Base-by-base conservation (phyloP, 2,888 invertebrate species). In the Pollenia griseotomentosa region DNA sequence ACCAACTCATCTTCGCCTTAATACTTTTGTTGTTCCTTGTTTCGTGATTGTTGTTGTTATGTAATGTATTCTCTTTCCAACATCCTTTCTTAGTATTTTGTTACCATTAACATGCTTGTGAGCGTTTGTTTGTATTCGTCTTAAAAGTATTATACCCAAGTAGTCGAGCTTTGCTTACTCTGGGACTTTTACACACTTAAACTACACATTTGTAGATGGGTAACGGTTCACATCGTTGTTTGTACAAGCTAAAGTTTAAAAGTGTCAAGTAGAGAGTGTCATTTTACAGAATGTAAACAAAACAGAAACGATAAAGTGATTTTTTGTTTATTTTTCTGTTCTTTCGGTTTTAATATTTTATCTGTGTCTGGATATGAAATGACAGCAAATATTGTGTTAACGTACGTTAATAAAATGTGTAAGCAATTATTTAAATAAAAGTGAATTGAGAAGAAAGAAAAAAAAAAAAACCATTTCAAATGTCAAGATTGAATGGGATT, bases 191-290 rank as follows among this genome's bases (percentile, higher is more conserved):
- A 11, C 40, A 16, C 12, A 74, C 61, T 74, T 48, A 61, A 48
- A 66, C 46, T 53, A 46, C 19, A 59, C 51, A 33, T 33, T 33
- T 33, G 33, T 6, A 33, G 33, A 33, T 33, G 6, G 6, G 6
- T 6, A 33, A 33, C 5, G 6, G 14, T 70, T 70, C 51, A 51
- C 57, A 51, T 51, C 40, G 16, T 0, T 51, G 61, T 19, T 53
- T 53, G 16, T 40, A 68, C 33, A 48, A 78, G 14, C 84, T 68
- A 61, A 61, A 84, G 79, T 61, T 74, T 66, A 84, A 75, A 74
- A 85, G 84, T 85, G 84, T 85, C 79, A 80, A 85, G 74, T 74
- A 57, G 68, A 80, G 61, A 74, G 74, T 80, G 74, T 80, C 74
- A 80, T 80, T 79, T 80, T 63, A 80, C 80, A 80, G 61, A 75